Conservation (phyloP, 2,113 vertebrate genomes). For the Numida meleagris region DNA sequence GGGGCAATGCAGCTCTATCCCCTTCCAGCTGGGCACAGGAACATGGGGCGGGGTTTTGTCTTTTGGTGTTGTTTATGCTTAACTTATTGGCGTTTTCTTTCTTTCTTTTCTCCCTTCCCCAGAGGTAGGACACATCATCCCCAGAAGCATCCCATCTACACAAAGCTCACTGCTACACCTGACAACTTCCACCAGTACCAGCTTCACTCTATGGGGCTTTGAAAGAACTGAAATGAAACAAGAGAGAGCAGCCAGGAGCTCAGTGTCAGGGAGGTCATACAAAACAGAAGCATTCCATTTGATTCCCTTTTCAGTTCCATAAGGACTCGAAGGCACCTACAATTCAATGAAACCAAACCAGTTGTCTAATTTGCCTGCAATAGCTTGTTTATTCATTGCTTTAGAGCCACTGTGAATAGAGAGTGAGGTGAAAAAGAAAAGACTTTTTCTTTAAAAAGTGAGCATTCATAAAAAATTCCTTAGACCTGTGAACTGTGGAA, state of each 20-base stretch:
- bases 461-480: background rate
- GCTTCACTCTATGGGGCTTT: background rate
- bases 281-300: background rate
- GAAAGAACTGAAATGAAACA: background rate
- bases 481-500: background rate
- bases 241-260: background rate
- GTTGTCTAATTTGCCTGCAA: background rate
- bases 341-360: background rate
- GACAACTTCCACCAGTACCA: background rate
- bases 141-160: fast-evolving
- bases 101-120: background rate
- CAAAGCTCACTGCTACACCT: background rate
- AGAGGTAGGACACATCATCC: no score
- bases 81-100: fast-evolving
- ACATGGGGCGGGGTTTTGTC: fast-evolving
- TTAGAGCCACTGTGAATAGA: background rate
- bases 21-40: background rate
- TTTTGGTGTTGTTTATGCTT: background rate
- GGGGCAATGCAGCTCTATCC: background rate
- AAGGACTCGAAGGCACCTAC: background rate
- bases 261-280: background rate
- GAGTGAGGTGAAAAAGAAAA: background rate
- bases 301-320: background rate
- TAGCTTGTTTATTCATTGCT: background rate
- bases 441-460: background rate